Evolutionary conservation across 2,113 vertebrate genomes (phyloP).

Genomic region (Procavia capensis): DNA sequence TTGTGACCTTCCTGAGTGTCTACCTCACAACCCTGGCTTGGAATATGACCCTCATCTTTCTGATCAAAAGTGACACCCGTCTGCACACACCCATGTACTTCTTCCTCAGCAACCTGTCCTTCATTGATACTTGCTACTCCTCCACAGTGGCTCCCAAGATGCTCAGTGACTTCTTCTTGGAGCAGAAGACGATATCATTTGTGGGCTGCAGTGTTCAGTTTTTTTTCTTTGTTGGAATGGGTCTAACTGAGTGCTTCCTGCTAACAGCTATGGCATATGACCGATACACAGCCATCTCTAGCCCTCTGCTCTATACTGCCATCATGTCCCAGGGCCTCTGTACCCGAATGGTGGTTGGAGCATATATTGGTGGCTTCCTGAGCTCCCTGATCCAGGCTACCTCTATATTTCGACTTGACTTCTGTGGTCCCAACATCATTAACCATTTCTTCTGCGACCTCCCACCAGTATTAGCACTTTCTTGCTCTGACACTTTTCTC

Average conservation of each 20-base stretch:
- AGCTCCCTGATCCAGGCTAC: conserved; percentile 70
- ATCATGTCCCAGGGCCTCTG: conserved; percentile 70
- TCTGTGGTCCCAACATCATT: conserved; percentile 65
- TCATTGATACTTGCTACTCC: conserved; percentile 77
- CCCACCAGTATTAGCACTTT: conserved; percentile 77
- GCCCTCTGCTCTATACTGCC: conserved; percentile 56
- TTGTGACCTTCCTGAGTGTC: conserved; percentile 64
- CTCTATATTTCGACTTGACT: conserved; percentile 61
- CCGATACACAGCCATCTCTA: conserved; percentile 57
- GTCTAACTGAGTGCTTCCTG: conserved; percentile 72
- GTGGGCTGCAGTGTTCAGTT: conserved; percentile 76
- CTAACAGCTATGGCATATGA: conserved; percentile 66
- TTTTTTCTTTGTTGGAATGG: conserved; percentile 70
- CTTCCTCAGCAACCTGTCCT: conserved; percentile 78
- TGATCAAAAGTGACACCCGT: conserved; percentile 13
- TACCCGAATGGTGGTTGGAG: conserved; percentile 50
- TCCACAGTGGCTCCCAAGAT: conserved; percentile 77
- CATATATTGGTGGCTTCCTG: conserved; percentile 67
- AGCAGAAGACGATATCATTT: conserved; percentile 74
- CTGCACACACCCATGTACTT: conserved; percentile 81
- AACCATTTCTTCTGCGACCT: conserved; percentile 83
- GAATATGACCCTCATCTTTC: conserved; percentile 70
- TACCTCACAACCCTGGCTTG: conserved; percentile 59
- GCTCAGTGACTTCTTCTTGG: conserved; percentile 63
- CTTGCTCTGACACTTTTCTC: conserved; percentile 69